Base-by-base conservation (phyloP, 2,888 invertebrate species). In the Torymus texanus region DNA sequence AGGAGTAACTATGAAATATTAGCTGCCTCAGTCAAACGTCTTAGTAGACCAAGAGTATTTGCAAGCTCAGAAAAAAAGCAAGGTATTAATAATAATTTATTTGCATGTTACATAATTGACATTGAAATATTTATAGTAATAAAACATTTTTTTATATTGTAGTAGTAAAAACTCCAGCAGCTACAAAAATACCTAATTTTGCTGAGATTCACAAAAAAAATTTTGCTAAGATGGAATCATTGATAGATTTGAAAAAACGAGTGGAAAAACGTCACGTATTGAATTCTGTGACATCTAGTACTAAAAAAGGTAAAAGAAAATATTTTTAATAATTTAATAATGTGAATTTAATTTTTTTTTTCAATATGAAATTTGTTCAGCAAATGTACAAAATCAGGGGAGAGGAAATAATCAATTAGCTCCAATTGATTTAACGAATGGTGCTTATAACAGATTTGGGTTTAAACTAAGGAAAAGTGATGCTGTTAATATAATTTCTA, bases 171-270 rank as follows among this genome's bases (percentile, higher is more conserved):
- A 83, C 82, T 18, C 84, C 84, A 13, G 75, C 81, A 0, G 77
- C 92, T 65, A 93, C 91, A 5, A 93, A 93, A 89, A 88, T 94
- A 86, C 95, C 95, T 0, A 93, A 95, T 90, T 95, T 95, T 87
- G 92, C 93, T 0, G 92, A 93, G 4, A 91, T 95, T 72, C 95
- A 95, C 86, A 91, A 93, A 87, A 92, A 92, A 84, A 91, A 92
- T 73, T 94, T 94, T 85, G 91, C 91, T 50, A 92, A 92, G 89
- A 94, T 95, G 93, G 94, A 95, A 90, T 94, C 94, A 14, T 87
- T 95, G 16, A 89, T 92, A 61, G 94, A 95, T 85, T 86, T 85
- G 2, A 88, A 86, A 66, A 85, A 84, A 81, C 82, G 90, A 67
- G 78, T 89, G 41, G 82, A 82, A 71, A 72, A 84, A 2, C 84